Percentiles rank a stretch among this genome's conserved stretches.
Evolutionary conservation across 2,113 vertebrate genomes (phyloP).

Genomic region (Dipodomys ordii): DNA sequence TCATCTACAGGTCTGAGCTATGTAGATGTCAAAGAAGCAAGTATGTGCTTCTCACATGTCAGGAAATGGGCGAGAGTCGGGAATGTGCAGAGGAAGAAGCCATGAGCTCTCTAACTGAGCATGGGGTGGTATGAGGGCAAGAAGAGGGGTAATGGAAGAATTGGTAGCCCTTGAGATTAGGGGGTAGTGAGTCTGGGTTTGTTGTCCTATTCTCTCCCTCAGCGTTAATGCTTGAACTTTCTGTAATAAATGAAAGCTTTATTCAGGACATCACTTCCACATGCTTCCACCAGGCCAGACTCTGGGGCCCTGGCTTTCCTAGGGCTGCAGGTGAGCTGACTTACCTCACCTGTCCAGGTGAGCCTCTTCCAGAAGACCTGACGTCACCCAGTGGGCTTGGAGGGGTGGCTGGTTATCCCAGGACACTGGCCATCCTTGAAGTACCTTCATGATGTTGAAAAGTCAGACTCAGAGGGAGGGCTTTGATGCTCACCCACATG

Average conservation of each 20-base stretch:
- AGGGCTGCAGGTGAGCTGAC: too few relatives aligned
- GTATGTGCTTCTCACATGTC: background rate
- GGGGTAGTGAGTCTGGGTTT: accelerated
- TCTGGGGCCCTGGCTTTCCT: background rate
- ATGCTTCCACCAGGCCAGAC: background rate
- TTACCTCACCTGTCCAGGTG: too few relatives aligned
- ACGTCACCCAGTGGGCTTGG: too few relatives aligned
- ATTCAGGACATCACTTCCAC: background rate
- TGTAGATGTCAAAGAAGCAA: background rate
- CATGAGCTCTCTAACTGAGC: background rate
- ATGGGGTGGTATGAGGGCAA: background rate
- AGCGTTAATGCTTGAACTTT: background rate
- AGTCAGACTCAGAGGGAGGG: background rate
- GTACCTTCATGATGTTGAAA: background rate
- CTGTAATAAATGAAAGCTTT: background rate
- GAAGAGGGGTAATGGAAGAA: accelerated
- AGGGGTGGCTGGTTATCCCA: too few relatives aligned
- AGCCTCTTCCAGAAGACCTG: too few relatives aligned
- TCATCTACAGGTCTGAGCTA: background rate
- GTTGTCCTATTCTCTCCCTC: accelerated
- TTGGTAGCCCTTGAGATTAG: background rate
- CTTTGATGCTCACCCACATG: background rate
- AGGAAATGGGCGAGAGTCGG: background rate
- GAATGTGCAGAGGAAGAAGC: accelerated
- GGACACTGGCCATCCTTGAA: background rate